Percentiles rank a stretch among this genome's conserved stretches.
Conservation (phyloP, 2,888 invertebrate species). For the Helobdella robusta region DNA sequence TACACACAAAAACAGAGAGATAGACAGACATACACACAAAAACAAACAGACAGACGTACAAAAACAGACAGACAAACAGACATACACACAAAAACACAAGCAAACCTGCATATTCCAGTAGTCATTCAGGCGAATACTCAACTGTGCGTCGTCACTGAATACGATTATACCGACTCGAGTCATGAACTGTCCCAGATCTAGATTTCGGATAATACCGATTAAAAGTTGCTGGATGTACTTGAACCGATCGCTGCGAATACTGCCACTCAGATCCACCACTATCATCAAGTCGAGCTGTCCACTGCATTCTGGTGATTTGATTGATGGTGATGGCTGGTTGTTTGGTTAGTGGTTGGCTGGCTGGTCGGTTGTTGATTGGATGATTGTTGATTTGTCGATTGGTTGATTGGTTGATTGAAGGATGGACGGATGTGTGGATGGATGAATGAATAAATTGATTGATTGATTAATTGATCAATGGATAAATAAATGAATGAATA, state of each 20-base stretch:
- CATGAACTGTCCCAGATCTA: conserved; percentile 37
- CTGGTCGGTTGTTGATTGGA: too few relatives aligned
- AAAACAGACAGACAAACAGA: not conserved
- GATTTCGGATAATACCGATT: conserved; percentile 23
- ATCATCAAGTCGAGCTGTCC: conserved; percentile 32
- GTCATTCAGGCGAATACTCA: conserved; percentile 40
- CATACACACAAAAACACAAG: not conserved
- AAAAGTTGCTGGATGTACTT: conserved; percentile 25
- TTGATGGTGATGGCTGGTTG: too few relatives aligned
- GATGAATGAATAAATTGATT: too few relatives aligned
- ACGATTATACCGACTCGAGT: conserved; percentile 32
- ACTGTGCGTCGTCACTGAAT: conserved; percentile 32
- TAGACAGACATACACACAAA: too few relatives aligned
- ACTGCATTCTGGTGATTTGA: conserved; percentile 32
- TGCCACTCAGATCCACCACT: conserved; percentile 33
- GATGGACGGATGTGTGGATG: too few relatives aligned
- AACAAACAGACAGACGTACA: too few relatives aligned
- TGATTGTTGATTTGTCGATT: too few relatives aligned
- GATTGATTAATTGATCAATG: too few relatives aligned
- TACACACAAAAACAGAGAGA: too few relatives aligned
- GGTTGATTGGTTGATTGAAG: too few relatives aligned
- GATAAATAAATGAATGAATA: too few relatives aligned
- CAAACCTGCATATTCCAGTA: conserved; percentile 32
- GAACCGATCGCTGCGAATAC: conserved; percentile 30
- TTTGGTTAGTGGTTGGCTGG: too few relatives aligned